Conservation (phyloP, 2,888 invertebrate genomes). For the Osmoderma eremita region DNA sequence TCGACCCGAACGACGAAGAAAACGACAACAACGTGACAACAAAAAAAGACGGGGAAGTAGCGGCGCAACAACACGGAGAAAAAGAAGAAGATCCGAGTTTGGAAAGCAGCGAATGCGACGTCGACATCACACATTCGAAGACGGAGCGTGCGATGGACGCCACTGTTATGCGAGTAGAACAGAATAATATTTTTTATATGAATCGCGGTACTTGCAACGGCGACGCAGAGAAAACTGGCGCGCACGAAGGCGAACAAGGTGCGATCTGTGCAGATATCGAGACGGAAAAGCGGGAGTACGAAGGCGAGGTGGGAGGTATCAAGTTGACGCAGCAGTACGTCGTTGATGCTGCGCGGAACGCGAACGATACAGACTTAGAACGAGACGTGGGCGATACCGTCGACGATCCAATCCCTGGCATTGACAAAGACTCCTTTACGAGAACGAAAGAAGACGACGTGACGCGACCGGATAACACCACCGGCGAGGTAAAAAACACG, state of each 20-base stretch:
- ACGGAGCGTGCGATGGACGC: neutral
- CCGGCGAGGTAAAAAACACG: slow-evolving; percentile 4
- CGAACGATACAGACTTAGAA: neutral
- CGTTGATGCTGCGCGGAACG: neutral
- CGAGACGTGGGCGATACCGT: slow-evolving; percentile 15
- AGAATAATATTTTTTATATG: neutral
- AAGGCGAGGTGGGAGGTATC: slow-evolving; percentile 11
- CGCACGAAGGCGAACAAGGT: neutral
- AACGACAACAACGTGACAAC: no score
- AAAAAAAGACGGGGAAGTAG: neutral
- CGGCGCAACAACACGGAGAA: neutral
- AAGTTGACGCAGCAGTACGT: slow-evolving; percentile 25
- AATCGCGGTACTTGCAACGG: neutral
- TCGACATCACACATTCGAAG: neutral
- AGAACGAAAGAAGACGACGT: no score
- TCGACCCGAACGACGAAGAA: no score
- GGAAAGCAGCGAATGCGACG: neutral
- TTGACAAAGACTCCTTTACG: neutral
- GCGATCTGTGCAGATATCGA: slow-evolving; percentile 10
- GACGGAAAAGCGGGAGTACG: slow-evolving; percentile 17
- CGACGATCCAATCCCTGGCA: slow-evolving; percentile 10
- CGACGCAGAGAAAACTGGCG: neutral
- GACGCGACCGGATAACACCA: neutral
- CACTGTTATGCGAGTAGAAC: slow-evolving; percentile 6
- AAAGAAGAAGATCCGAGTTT: neutral